Evolutionary conservation across 1,140 invertebrate species (phyloP).

Genomic region (Argopecten irradians): DNA sequence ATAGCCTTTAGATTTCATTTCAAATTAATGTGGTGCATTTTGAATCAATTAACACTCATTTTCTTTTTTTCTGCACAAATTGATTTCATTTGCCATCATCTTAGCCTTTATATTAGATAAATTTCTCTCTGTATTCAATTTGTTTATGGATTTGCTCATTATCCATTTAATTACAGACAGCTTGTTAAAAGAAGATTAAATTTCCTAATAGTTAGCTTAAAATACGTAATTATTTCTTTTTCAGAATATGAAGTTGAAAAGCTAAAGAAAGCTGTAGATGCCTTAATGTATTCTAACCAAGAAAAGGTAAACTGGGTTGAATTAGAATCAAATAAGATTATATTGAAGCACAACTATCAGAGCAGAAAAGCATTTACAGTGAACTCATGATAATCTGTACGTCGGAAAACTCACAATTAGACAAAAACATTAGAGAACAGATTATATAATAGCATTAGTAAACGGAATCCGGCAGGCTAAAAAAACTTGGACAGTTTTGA

Average conservation of each 20-base stretch:
- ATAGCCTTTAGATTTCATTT: neutral
- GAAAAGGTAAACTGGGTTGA: conserved; percentile 76
- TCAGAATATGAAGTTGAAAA: conserved; percentile 79
- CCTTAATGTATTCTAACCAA: conserved; percentile 79
- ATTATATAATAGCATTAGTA: too few relatives aligned
- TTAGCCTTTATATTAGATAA: neutral
- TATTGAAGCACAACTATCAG: neutral
- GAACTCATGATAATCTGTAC: neutral
- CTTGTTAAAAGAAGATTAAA: neutral
- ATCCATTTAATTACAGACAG: neutral
- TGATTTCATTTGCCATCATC: neutral
- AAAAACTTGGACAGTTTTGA: too few relatives aligned
- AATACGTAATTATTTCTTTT: conserved; percentile 37
- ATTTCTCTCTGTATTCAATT: neutral
- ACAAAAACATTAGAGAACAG: too few relatives aligned
- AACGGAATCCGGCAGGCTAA: too few relatives aligned
- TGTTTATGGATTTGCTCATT: neutral
- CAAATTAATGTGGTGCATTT: neutral
- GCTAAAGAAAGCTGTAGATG: conserved; percentile 78
- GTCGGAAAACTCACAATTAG: neutral
- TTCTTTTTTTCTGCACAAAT: neutral
- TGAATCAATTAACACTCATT: neutral
- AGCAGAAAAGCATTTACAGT: neutral
- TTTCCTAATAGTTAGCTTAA: neutral
- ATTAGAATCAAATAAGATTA: neutral